Percentiles rank a stretch among this genome's conserved stretches.
These are phyloP conservation scores for Tipula vernalis DNA, from an alignment of 2,888 invertebrate species.

Conservation along the genomic window DNA sequence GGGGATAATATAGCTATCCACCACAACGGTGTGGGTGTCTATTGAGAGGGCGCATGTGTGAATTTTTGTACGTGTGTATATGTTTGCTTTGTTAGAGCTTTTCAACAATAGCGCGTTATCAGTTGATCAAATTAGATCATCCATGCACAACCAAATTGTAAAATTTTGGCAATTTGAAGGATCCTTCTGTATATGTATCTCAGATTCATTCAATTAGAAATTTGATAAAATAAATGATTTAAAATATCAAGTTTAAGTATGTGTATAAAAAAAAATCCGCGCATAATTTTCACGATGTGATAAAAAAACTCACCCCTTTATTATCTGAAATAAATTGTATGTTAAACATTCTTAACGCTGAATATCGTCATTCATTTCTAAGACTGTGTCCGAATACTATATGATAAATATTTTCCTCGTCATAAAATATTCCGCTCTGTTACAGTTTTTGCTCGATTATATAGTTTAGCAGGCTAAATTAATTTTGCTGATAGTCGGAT, in stretches of 20 bases:
- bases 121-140: background rate
- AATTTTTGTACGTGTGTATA: background rate
- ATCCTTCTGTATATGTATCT: background rate
- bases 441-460: too few relatives aligned
- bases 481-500: too few relatives aligned
- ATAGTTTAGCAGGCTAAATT: too few relatives aligned
- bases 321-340: too few relatives aligned
- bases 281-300: background rate
- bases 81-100: background rate
- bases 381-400: too few relatives aligned
- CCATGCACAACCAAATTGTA: background rate
- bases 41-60: background rate
- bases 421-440: too few relatives aligned
- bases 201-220: background rate
- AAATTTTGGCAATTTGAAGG: background rate
- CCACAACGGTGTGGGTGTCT: too few relatives aligned
- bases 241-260: background rate
- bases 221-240: background rate
- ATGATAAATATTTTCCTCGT: too few relatives aligned
- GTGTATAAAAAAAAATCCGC: background rate
- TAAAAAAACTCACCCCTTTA: background rate
- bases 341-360: too few relatives aligned
- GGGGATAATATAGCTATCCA: too few relatives aligned
- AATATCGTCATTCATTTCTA: too few relatives aligned
- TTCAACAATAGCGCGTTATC: background rate